Base-by-base conservation (phyloP, 1,140 invertebrate genomes). In the Anoplolepis gracilipes region DNA sequence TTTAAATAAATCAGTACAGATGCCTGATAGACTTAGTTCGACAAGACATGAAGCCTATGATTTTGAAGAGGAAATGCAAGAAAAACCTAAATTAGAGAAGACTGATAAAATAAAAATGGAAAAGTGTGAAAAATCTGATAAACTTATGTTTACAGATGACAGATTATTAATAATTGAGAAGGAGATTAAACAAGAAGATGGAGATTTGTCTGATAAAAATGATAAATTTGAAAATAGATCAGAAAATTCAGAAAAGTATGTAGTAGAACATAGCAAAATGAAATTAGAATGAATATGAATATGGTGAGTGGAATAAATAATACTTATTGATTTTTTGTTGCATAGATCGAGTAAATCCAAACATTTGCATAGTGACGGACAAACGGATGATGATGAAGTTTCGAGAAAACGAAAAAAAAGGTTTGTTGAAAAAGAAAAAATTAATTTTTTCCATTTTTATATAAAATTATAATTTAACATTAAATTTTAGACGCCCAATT, bases 1-100 rank as follows among this genome's bases (percentile, higher is more conserved):
- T 95, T 95, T 97, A 76, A 96, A 96, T 90, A 96, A 96, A 91
- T 96, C 96, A 28, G 93, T 94, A 39, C 89, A 93, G 7, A 57
- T 95, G 5, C 94, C 96, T 1, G 96, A 97, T 92, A 94, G 96
- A 84, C 92, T 96, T 25, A 95, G 93, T 84, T 84, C 93, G 6
- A 91, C 92, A 10, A 94, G 93, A 46, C 91, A 94, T 13, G 93
- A 94, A 53, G 64, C 72, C 6, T 92, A 90, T 30, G 93, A 95
- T 53, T 93, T 92, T 11, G 94, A 95, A 5, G 93, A 94, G 0
- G 94, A 94, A 1, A 76, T 92, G 30, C 67, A 86, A 0, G 92
- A 94, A 10, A 94, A 90, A 70, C 19, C 88, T n/a, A 94, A 91
- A 90, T 19, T 84, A 78, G 93, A 94, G 53, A 94, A 93, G 86